Conservation (phyloP, 2,113 vertebrate species). For the Neotragus moschatus region DNA sequence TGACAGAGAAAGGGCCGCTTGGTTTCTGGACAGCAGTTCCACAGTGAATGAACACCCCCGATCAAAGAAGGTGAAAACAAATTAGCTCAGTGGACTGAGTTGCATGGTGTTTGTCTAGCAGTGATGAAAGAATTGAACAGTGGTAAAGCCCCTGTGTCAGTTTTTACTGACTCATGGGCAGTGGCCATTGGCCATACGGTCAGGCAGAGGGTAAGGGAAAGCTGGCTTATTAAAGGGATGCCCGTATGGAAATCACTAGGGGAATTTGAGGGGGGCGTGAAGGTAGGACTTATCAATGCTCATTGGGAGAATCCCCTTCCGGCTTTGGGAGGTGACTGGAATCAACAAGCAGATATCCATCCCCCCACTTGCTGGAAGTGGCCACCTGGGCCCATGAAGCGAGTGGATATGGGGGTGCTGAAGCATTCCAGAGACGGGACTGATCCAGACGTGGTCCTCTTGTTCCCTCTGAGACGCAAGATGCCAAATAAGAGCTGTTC, state of each 20-base stretch:
- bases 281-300: not conserved
- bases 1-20: not conserved
- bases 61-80: not conserved
- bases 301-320: not conserved
- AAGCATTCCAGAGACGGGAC: not conserved
- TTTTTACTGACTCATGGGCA: not conserved
- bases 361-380: not conserved
- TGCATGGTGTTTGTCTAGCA: not conserved
- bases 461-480: not conserved
- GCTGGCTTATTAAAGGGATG: not conserved
- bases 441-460: fast-evolving
- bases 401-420: not conserved
- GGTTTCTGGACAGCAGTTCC: not conserved
- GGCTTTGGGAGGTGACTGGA: not conserved
- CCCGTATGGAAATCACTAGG: not conserved
- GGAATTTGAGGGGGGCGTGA: not conserved
- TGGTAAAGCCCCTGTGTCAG: not conserved
- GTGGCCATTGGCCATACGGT: not conserved
- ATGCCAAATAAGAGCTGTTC: not conserved
- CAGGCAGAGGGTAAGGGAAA: not conserved
- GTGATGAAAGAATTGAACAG: not conserved
- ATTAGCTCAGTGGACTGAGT: not conserved
- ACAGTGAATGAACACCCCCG: not conserved
- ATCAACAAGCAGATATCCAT: not conserved
- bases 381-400: not conserved